phyloP scores from a whole-genome alignment of 2,888 invertebrate genomes.

The Malthinus seriepunctatus region DNA sequence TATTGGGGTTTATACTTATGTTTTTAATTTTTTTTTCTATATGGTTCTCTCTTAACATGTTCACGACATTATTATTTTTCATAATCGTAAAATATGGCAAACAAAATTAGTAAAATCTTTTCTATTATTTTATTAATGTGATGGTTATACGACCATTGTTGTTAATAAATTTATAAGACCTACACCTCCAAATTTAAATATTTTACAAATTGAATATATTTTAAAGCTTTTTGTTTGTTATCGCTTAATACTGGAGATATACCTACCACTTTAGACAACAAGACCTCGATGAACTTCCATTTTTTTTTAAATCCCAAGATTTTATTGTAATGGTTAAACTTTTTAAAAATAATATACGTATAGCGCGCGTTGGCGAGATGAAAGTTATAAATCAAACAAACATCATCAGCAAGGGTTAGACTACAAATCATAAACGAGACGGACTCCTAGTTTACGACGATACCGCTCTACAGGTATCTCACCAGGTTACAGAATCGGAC shows the following conservation, averaged over 20 bases:
- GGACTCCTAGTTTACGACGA: slow-evolving; percentile 40
- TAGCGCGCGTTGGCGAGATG: slow-evolving; percentile 33
- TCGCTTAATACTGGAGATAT: slow-evolving; percentile 1
- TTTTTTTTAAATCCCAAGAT: not conserved
- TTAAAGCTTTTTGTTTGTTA: slow-evolving; percentile 11
- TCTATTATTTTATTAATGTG: slow-evolving; percentile 12
- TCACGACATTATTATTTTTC: slow-evolving; percentile 11
- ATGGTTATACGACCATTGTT: slow-evolving; percentile 7
- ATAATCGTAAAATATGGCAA: slow-evolving; percentile 14
- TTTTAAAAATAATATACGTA: slow-evolving; percentile 21
- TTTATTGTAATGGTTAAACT: not conserved
- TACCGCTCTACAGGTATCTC: slow-evolving; percentile 35
- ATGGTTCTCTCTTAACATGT: slow-evolving; percentile 1
- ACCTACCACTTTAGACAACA: not conserved
- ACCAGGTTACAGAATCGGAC: slow-evolving; percentile 30
- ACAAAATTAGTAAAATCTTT: slow-evolving; percentile 8
- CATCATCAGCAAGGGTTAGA: slow-evolving; percentile 42
- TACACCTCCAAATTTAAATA: not conserved
- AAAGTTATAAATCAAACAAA: slow-evolving; percentile 41
- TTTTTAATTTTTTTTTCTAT: slow-evolving; percentile 25
- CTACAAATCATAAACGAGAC: slow-evolving; percentile 40
- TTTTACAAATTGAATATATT: not conserved
- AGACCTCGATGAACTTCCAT: too few species aligned
- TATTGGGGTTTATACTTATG: slow-evolving; percentile 31
- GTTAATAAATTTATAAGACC: slow-evolving; percentile 8